Evolutionary conservation across 2,888 invertebrate genomes (phyloP).

Genomic region (Oscheius sp.): DNA sequence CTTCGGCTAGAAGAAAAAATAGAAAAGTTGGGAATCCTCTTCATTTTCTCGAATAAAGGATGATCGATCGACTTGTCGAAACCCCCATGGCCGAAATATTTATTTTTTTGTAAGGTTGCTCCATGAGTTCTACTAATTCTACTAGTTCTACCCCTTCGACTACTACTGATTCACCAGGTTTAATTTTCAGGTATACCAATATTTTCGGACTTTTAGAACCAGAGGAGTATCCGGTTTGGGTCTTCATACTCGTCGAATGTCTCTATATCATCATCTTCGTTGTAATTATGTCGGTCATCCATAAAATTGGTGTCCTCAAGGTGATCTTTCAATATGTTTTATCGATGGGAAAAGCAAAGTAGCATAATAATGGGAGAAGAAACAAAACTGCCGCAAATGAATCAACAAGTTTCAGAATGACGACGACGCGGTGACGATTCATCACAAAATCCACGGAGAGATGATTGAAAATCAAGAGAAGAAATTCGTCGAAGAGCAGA

Average conservation of each 20-base stretch:
- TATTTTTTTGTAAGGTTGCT: too few relatives aligned
- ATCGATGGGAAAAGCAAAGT: not conserved
- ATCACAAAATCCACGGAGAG: conserved; percentile 31
- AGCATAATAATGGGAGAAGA: not conserved
- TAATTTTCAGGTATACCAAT: too few relatives aligned
- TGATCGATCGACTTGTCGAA: too few relatives aligned
- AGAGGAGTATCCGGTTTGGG: conserved; percentile 6
- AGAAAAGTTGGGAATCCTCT: too few relatives aligned
- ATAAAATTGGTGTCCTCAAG: conserved; percentile 20
- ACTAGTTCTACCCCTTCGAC: too few relatives aligned
- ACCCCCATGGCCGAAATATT: too few relatives aligned
- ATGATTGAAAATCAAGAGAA: conserved; percentile 35
- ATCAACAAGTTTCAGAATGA: conserved; percentile 15
- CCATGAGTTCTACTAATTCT: too few relatives aligned
- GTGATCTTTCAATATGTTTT: not conserved
- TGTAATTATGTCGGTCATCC: conserved; percentile 10
- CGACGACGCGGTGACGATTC: conserved; percentile 29
- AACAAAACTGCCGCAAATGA: not conserved
- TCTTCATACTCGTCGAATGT: conserved; percentile 33
- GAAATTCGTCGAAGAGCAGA: conserved; percentile 34
- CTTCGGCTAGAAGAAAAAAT: too few relatives aligned
- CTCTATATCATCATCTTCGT: conserved; percentile 25
- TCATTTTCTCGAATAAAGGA: too few relatives aligned
- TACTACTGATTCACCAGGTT: too few relatives aligned
- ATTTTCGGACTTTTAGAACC: not conserved